phyloP scores from a whole-genome alignment of 2,113 vertebrate genomes.

The Podarcis raffonei region DNA sequence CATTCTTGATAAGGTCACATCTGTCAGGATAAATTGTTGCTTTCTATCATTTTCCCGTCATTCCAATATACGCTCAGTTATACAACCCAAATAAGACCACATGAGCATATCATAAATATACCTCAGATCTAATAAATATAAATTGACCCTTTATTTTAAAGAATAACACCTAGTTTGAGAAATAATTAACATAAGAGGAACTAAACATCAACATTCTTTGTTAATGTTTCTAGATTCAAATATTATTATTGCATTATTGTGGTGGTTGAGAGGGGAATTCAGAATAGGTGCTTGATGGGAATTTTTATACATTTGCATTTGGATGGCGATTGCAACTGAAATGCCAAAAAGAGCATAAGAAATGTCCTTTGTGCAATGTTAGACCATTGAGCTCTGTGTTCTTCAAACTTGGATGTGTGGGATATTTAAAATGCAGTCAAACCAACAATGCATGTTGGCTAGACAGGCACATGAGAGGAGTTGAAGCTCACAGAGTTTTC shows the following conservation, averaged over 20 bases:
- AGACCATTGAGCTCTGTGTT: neutral
- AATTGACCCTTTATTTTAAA: conserved; percentile 48
- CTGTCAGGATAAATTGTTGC: conserved; percentile 55
- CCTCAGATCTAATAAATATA: conserved; percentile 52
- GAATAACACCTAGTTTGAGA: conserved; percentile 38
- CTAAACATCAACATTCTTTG: conserved; percentile 20
- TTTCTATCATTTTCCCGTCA: conserved; percentile 44
- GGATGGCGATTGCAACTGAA: neutral
- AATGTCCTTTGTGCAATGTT: neutral
- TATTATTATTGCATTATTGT: neutral
- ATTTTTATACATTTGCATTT: neutral
- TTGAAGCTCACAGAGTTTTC: too few species aligned
- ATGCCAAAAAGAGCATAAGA: neutral
- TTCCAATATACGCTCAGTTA: conserved; percentile 33
- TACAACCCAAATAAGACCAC: conserved; percentile 40
- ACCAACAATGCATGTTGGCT: too few species aligned
- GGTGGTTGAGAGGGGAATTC: conserved; percentile 45
- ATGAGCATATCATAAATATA: conserved; percentile 30
- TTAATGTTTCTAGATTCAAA: conserved; percentile 35
- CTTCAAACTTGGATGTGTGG: too few species aligned
- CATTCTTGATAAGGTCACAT: conserved; percentile 61
- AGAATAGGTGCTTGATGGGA: conserved; percentile 12
- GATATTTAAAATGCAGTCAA: too few species aligned
- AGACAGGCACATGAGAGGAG: too few species aligned
- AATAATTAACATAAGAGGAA: conserved; percentile 49